Base-by-base conservation (phyloP, 1,140 invertebrate species). In the Leptinotarsa undecemlineata region DNA sequence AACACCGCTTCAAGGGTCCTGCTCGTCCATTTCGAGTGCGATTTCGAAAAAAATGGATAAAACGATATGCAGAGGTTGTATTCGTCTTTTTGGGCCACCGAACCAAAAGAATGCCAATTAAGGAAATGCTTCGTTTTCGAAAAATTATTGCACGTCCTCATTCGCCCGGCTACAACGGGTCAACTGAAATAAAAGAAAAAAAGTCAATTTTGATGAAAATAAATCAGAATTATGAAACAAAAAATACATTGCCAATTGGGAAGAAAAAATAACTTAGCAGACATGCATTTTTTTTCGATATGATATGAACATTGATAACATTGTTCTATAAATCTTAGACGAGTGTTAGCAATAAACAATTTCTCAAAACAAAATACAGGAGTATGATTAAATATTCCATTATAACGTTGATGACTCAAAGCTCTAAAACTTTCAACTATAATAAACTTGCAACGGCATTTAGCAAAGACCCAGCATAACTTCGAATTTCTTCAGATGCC, bases 61-160 rank as follows among this genome's bases (percentile, higher is more conserved):
- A 23, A 71, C 21, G 69, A 71, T 71, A 48, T 47, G 69, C 42
- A 48, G 63, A 66, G 68, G 68, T 26, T 57, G 51, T 57, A 15
- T 57, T 69, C 17, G 68, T 69, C 68, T 69, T 57, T 48, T 33
- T 19, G 51, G 61, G 61, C 63, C 23, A 42, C 71, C 57, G 71
- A 72, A 64, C 71, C 71, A 72, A 72, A 64, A 47, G 57, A 64
- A 61, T 60, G 71, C 23, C 51, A 71, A 47, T 72, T 61, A 64
- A 48, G 71, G 62, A 61, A 64, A 64, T 26, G 60, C 62, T 72
- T 21, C 62, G 26, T 72, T 72, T 63, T 72, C 42, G 71, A 63
- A 64, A 72, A 72, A 64, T 20, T 72, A 72, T 72, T 72, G 71
- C 71, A 72, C 71, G 71, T 72, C 71, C 71, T 72, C 20, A 42